Conservation (phyloP, 2,797 vertebrate species). For the Pantherophis alleghaniensis region DNA sequence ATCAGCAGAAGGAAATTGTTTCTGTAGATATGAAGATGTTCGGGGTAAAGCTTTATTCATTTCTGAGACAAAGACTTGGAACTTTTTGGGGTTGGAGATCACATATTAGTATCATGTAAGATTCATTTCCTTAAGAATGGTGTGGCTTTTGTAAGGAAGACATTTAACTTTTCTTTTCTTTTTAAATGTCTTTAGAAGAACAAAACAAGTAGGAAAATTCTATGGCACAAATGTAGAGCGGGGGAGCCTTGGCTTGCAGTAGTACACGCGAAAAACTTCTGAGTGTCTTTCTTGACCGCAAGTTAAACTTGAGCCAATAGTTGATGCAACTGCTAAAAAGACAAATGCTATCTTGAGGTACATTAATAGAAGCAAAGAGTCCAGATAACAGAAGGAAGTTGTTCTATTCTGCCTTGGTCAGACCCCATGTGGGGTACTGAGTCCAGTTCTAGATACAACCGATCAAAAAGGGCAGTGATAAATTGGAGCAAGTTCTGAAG, state of each 20-base stretch:
- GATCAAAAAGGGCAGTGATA: not conserved
- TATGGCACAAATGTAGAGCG: not conserved
- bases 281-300: not conserved
- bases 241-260: not conserved
- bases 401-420: not conserved
- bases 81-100: not conserved
- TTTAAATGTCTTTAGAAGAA: not conserved
- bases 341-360: not conserved
- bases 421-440: not conserved
- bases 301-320: not conserved
- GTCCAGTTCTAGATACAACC: not conserved
- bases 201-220: not conserved
- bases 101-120: not conserved
- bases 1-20: not conserved
- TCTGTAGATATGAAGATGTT: too few relatives aligned
- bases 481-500: not conserved
- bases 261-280: not conserved
- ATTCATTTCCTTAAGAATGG: not conserved
- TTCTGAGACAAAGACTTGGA: not conserved
- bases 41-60: not conserved
- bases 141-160: not conserved
- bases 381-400: not conserved
- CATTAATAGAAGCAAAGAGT: not conserved
- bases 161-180: not conserved
- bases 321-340: not conserved